Evolutionary conservation across 2,888 invertebrate genomes (phyloP), one percentile per base, ranked within the genome.

Genomic region (Linnaemya tessellans): DNA sequence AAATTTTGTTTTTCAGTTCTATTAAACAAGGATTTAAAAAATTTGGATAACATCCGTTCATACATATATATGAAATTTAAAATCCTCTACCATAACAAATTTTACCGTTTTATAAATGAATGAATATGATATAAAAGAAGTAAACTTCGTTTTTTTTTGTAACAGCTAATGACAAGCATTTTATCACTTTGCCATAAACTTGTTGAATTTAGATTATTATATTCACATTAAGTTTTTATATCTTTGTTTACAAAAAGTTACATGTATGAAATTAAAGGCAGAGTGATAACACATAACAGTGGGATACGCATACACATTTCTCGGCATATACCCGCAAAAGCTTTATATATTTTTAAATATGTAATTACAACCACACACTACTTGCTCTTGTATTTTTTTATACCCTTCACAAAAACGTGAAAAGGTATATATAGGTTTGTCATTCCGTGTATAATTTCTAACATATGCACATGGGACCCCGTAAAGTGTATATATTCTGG

Each of bases 141-240:
- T 49, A n/a, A 3, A 51, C 20, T 20, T 51, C 11, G 38, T 41
- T 41, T 41, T 41, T 41, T 9, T 9, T 8, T 41, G 38, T 41
- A n/a, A 18, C 1, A 60, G 8, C 1, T 18, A 38, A 51, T 71
- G 71, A 71, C 56, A 77, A 71, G 38, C 60, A 49, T 65, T 62
- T 81, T 70, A 64, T 38, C 62, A 70, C 58, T 78, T 56, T 75
- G 43, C 62, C 49, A 74, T 41, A 74, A 74, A 30, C 67, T 70
- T 81, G 38, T 81, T 81, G 38, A 67, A 73, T 77, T 82, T 71
- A 58, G 58, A 77, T 78, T 77, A 71, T 82, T 78, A 67, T 82
- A 65, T 82, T 41, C 82, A 38, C 65, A 65, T 82, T 70, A 25
- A 41, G 49, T 38, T 71, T 64, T 54, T 60, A 60, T 71, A 54